These are phyloP conservation scores for Sphecodes monilicornis DNA, from an alignment of 2,888 invertebrate genomes.

Conservation along the genomic window DNA sequence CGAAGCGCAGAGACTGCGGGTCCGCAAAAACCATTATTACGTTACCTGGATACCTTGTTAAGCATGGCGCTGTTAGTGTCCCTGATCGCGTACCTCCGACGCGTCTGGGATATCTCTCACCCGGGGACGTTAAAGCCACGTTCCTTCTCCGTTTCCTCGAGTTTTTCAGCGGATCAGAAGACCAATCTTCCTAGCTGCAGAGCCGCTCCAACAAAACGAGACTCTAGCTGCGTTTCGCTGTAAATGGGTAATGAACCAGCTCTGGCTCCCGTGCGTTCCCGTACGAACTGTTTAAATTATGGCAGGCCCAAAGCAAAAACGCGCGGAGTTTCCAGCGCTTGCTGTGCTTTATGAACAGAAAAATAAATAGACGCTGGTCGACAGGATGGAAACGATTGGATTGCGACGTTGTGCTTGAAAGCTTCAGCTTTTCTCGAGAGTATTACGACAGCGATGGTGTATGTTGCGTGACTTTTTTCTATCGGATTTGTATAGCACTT, in stretches of 20 bases:
- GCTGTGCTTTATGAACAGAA: not conserved
- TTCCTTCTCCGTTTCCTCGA: conserved; percentile 5
- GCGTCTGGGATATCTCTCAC: conserved; percentile 27
- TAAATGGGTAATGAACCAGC: conserved; percentile 2
- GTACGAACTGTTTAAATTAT: not conserved
- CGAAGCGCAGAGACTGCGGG: conserved; percentile 62
- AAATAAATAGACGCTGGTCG: not conserved
- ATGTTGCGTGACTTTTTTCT: not conserved
- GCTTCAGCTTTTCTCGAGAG: not conserved
- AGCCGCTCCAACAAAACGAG: not conserved
- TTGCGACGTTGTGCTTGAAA: not conserved
- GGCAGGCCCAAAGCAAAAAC: not conserved
- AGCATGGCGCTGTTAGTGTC: conserved; percentile 26
- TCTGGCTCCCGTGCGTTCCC: not conserved
- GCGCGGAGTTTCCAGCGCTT: not conserved
- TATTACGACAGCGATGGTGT: not conserved
- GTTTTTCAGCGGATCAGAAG: conserved; percentile 5
- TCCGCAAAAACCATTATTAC: conserved; percentile 73
- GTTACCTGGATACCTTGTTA: conserved; percentile 66
- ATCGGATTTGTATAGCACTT: not conserved
- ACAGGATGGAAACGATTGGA: not conserved
- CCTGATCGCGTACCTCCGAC: conserved; percentile 40
- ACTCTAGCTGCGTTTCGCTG: not conserved
- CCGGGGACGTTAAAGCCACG: conserved; percentile 19
- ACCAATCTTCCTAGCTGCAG: conserved; percentile 1